Percentiles rank a stretch among this genome's conserved stretches.
Conservation (phyloP, 2,113 vertebrate genomes). For the Macroglossus sobrinus region DNA sequence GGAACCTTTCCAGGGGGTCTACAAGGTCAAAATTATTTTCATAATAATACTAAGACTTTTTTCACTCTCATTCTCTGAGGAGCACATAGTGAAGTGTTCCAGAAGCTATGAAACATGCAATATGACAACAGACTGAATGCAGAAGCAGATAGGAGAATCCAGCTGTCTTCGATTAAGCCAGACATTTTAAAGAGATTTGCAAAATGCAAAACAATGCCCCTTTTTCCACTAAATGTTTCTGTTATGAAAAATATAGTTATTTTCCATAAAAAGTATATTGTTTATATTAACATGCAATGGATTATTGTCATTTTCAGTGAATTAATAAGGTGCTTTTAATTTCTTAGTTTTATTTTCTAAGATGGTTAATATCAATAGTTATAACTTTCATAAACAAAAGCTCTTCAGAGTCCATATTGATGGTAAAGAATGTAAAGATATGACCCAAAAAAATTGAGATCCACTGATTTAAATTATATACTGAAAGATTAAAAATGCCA, state of each 20-base stretch:
- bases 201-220: slow-evolving; percentile 29
- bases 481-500: background rate
- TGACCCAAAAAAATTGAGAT: background rate
- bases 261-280: slow-evolving; percentile 8
- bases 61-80: slow-evolving; percentile 40
- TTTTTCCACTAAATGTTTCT: slow-evolving; percentile 29
- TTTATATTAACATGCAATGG: background rate
- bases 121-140: slow-evolving; percentile 58
- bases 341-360: slow-evolving; percentile 22
- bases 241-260: slow-evolving; percentile 19
- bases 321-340: background rate
- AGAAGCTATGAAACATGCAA: slow-evolving; percentile 43
- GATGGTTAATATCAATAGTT: background rate
- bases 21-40: slow-evolving; percentile 61
- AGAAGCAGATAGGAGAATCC: slow-evolving; percentile 41
- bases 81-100: slow-evolving; percentile 33
- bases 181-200: slow-evolving; percentile 36
- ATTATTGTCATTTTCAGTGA: background rate
- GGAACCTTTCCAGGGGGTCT: background rate
- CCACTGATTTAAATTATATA: background rate
- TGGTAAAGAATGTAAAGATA: background rate
- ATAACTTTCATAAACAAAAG: slow-evolving; percentile 14
- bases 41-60: slow-evolving; percentile 54
- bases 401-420: background rate
- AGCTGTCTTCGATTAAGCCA: slow-evolving; percentile 60